These are phyloP conservation scores for Smutsia temminckii DNA, from an alignment of 2,797 vertebrate genomes.

Conservation along the genomic window DNA sequence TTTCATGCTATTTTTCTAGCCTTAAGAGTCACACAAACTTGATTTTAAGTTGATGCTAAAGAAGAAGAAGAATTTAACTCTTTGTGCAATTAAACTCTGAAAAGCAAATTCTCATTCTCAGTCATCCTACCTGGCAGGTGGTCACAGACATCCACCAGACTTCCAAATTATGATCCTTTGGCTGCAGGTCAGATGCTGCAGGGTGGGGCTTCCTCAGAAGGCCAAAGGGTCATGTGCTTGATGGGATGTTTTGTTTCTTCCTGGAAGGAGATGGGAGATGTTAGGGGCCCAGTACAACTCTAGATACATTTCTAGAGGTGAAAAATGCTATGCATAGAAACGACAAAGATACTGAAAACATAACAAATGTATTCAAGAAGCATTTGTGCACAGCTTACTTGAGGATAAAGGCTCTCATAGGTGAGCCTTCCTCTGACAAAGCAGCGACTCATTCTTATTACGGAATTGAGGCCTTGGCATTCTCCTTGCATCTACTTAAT, in stretches of 20 bases:
- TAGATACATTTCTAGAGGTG: neutral
- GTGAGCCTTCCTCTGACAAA: neutral
- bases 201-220: neutral
- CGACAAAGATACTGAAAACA: neutral
- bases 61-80: conserved; percentile 59
- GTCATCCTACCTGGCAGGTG: neutral
- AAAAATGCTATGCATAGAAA: neutral
- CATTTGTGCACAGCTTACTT: neutral
- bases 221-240: neutral
- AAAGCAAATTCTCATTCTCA: conserved; percentile 34
- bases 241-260: neutral
- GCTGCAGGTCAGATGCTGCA: neutral
- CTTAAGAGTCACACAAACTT: conserved; percentile 31
- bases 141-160: neutral
- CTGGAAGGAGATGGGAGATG: neutral
- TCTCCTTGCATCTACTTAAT: neutral
- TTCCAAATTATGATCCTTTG: neutral
- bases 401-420: neutral
- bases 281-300: neutral
- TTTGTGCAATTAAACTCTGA: conserved; percentile 61
- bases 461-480: neutral
- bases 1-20: conserved; percentile 26
- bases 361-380: neutral
- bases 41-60: conserved; percentile 26
- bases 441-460: neutral